Base-by-base conservation (phyloP, 1,140 invertebrate genomes). In the Diorhabda carinulata region DNA sequence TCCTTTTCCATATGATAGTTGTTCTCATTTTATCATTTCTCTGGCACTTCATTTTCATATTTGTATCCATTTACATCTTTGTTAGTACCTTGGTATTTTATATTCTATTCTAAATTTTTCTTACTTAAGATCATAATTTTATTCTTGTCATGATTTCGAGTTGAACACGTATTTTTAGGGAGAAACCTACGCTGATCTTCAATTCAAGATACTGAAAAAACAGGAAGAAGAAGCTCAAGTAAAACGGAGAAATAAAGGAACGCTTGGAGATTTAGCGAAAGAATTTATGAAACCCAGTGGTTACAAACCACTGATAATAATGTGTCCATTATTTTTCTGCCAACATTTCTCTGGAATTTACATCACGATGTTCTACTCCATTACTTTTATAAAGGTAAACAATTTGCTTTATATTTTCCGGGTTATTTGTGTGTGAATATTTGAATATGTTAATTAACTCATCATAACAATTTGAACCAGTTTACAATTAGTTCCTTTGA, bases 311-410 rank as follows among this genome's bases (percentile, higher is more conserved):
- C 77, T 88, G 71, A 47, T 84, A 2, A 83, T 89, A 63, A 77
- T 88, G 7, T 80, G 84, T 9, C 73, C 82, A 0, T 77, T 89
- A 5, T 89, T 89, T 69, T 78, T 84, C 4, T 85, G 88, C 63
- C 88, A 89, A 75, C 87, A 89, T 72, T 85, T 87, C 62, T 83
- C 83, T 43, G 88, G 88, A 44, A 85, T 89, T 76, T 88, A 91
- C 76, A 87, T 88, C 3, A 87, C 90, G 3, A 83, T 91, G 57
- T 91, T 90, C 73, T 91, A 90, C 73, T 86, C 89, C 0, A 87
- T 90, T 25, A 86, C 85, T 66, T 87, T 86, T 78, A 85, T 87
- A 56, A 72, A 84, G 71, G 85, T 86, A 74, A 81, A 73, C 5
- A 41, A 8, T 61, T 61, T 25, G 1, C 0, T 25, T 25, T 1